These are phyloP conservation scores for Burhinus bistriatus DNA, from an alignment of 2,113 vertebrate genomes.

Conservation along the genomic window DNA sequence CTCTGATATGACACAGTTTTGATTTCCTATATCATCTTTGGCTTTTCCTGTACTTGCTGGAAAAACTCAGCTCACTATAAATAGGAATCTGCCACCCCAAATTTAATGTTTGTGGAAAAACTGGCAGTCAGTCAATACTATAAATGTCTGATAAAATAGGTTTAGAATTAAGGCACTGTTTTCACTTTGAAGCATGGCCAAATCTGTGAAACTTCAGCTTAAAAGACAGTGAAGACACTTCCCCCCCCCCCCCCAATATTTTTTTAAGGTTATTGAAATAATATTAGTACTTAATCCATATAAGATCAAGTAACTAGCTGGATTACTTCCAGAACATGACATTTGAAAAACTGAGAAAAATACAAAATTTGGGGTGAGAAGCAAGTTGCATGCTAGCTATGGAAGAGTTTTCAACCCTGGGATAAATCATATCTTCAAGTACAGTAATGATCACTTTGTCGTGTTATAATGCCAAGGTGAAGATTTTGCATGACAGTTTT, in stretches of 20 bases:
- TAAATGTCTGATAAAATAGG: not conserved
- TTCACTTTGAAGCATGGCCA: not conserved
- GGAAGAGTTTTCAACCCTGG: not conserved
- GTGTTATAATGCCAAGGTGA: not conserved
- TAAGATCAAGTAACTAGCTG: not conserved
- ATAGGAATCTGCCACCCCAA: not conserved
- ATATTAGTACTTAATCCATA: not conserved
- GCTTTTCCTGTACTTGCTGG: not conserved
- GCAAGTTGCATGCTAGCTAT: not conserved
- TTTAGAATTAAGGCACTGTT: not conserved
- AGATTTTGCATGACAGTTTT: not conserved
- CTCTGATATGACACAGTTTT: accelerated
- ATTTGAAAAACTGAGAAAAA: not conserved
- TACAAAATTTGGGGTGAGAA: not conserved
- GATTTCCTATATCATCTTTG: not conserved
- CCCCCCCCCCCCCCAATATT: no score
- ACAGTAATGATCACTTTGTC: not conserved
- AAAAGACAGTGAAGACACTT: not conserved
- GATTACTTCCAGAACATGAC: not conserved
- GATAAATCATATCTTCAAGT: not conserved
- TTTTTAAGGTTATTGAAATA: not conserved
- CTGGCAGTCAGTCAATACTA: not conserved
- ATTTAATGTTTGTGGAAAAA: not conserved
- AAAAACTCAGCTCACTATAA: not conserved
- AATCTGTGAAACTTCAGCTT: not conserved